Conservation (phyloP, 2,797 vertebrate genomes). For the Lateolabrax maculatus region DNA sequence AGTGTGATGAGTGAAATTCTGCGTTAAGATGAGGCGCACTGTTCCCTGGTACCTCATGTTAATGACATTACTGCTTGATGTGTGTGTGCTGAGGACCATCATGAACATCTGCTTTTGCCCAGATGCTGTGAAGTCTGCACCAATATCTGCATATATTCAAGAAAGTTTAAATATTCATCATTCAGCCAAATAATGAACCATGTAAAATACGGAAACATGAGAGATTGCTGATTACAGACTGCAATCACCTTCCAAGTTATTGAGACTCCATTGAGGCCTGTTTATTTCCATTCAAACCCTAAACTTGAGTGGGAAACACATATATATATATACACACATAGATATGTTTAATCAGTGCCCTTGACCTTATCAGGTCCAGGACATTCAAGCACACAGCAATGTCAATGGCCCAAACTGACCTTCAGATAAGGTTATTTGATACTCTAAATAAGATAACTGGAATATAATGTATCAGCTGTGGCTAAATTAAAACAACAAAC, state of each 20-base stretch:
- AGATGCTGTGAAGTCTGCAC: slow-evolving; percentile 8
- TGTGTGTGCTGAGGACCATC: slow-evolving; percentile 18
- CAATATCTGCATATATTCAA: slow-evolving; percentile 17
- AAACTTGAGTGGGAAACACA: too few relatives aligned
- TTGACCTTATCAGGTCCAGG: slow-evolving; percentile 11
- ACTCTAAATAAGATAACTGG: not conserved
- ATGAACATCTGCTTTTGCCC: slow-evolving; percentile 16
- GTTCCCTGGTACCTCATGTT: slow-evolving; percentile 30
- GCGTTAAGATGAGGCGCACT: slow-evolving; percentile 27
- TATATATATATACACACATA: too few relatives aligned
- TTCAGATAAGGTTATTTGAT: not conserved
- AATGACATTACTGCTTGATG: slow-evolving; percentile 50
- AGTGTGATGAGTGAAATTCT: slow-evolving; percentile 17
- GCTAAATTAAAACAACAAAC: not conserved
- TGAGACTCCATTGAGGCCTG: not conserved
- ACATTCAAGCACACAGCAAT: not conserved
- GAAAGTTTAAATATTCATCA: slow-evolving; percentile 17
- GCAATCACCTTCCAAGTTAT: not conserved
- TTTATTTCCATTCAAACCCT: not conserved
- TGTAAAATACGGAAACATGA: not conserved
- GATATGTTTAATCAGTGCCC: not conserved
- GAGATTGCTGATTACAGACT: not conserved
- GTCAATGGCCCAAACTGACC: not conserved
- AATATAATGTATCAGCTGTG: not conserved
- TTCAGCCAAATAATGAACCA: not conserved